These are phyloP conservation scores for Salvelinus fontinalis DNA, from an alignment of 2,113 vertebrate genomes.

Conservation along the genomic window DNA sequence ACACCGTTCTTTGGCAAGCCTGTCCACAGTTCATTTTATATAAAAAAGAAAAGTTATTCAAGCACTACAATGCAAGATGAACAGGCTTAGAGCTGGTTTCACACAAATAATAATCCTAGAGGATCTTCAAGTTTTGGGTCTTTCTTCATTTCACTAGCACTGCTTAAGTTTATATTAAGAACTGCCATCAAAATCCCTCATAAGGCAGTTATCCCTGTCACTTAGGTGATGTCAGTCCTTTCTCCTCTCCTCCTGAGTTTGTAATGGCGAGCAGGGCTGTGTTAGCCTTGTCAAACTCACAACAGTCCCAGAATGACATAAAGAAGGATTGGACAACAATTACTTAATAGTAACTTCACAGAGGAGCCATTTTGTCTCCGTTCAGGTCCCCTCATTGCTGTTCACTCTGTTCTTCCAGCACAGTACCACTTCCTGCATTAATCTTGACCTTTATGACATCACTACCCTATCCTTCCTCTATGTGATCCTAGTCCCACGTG, in stretches of 20 bases:
- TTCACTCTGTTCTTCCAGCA: too few relatives aligned
- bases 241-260: neutral
- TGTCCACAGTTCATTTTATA: constrained; percentile 35
- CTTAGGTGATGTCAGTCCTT: neutral
- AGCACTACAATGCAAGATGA: constrained; percentile 62
- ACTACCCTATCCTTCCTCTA: neutral
- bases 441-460: neutral
- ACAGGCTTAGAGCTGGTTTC: constrained; percentile 58
- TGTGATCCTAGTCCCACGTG: neutral
- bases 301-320: neutral
- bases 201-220: constrained; percentile 46
- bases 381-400: too few relatives aligned
- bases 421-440: too few relatives aligned
- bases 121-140: constrained; percentile 69
- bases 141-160: constrained; percentile 25
- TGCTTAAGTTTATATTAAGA: constrained; percentile 38
- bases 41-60: constrained; percentile 54
- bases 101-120: constrained; percentile 43
- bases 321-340: neutral
- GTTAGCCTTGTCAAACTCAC: neutral
- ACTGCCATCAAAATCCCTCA: constrained; percentile 42
- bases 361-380: too few relatives aligned
- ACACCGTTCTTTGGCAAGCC: constrained; percentile 17
- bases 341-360: neutral
- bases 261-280: neutral